Base-by-base conservation (phyloP, 2,797 vertebrate species). In the Helostoma temminkii region DNA sequence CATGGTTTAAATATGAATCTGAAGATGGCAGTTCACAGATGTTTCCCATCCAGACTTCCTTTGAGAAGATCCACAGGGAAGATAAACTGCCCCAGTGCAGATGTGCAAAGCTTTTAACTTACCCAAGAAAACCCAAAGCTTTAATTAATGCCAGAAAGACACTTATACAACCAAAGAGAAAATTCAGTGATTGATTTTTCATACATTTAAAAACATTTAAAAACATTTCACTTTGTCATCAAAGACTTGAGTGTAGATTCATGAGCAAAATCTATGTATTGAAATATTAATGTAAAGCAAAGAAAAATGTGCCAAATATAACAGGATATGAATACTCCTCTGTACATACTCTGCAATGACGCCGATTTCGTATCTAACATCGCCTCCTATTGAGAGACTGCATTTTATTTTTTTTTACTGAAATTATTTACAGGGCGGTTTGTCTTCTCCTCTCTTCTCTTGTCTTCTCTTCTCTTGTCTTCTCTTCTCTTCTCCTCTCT, bases 311-410 rank as follows among this genome's bases (percentile, higher is more conserved):
- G 12, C 14, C 4, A 7, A 18, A 6, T 14, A 6, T 41, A 16
- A 16, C 5, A 7, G 15, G 15, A 16, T 19, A 18, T 42, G 42
- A 43, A 43, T 21, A 43, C 42, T 71, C 39, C 19, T 63, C 42
- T 66, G 21, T 60, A 55, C 42, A 61, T 66, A 34, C 48, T 39
- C 14, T 63, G 18, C 55, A 47, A 76, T 71, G 54, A 80, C 3
- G 3, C 10, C 9, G 64, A 19, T 64, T 74, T 66, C 8, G 57
- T 68, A 3, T 74, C n/a, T 25, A 63, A 28, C 55, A 61, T 55
- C 25, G 65, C 18, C 32, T 14, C 3, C 28, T n/a, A 18, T 22
- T 60, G 36, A 65, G 21, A 68, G 4, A 26, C 21, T 37, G 8
- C 5, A 15, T 15, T 45, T 41, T 14, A 46, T 14, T 68, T 60